These are phyloP conservation scores for Lepetodrilus schrolli DNA, from an alignment of 2,888 invertebrate species.

Conservation along the genomic window DNA sequence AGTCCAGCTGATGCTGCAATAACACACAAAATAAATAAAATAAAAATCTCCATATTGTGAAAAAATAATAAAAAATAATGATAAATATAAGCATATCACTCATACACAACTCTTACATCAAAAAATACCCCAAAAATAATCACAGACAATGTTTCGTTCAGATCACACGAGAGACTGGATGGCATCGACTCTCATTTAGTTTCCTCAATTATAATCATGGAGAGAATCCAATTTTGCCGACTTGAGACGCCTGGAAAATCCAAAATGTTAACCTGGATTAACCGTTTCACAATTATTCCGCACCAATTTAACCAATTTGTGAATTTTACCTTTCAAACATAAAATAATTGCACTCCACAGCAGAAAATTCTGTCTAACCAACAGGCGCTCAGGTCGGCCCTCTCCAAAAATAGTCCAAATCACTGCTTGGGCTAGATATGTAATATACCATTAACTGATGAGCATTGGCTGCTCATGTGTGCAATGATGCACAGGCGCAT, in stretches of 20 bases:
- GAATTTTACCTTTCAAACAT: no score
- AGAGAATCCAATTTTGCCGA: no score
- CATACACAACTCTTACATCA: conserved; percentile 16
- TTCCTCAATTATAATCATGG: neutral
- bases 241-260: no score
- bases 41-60: conserved; percentile 25
- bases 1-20: conserved; percentile 13
- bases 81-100: conserved; percentile 26
- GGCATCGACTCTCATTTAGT: conserved; percentile 3
- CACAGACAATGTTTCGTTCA: conserved; percentile 21
- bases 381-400: neutral
- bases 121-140: conserved; percentile 14
- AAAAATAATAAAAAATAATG: conserved; percentile 25
- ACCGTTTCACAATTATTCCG: no score
- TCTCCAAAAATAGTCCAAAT: conserved; percentile 5
- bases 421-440: conserved; percentile 22
- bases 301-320: no score
- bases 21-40: conserved; percentile 26
- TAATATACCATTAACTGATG: conserved; percentile 6
- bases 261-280: no score
- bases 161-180: conserved; percentile 21
- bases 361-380: no score
- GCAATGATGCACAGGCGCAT: neutral
- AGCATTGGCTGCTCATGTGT: neutral
- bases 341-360: no score